phyloP scores from a whole-genome alignment of 2,113 vertebrate genomes.

The Sylvietta virens region DNA sequence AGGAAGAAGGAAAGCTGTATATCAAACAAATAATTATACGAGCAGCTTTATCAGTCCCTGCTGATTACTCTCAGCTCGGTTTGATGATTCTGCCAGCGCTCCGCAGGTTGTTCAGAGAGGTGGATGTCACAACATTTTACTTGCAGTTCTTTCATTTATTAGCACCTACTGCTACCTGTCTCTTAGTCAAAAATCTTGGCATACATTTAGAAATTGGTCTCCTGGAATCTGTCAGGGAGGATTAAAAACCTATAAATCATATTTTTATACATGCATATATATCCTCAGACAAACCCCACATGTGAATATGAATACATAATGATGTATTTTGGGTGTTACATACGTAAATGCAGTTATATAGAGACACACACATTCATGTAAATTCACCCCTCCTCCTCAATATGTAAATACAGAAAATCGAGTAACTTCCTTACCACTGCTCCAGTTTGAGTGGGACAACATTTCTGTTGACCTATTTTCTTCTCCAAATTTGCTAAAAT shows the following conservation, averaged over 20 bases:
- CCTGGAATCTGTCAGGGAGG: conserved; percentile 22
- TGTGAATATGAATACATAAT: background rate
- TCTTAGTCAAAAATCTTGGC: conserved; percentile 21
- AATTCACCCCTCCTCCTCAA: background rate
- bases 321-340: background rate
- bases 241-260: conserved; percentile 28
- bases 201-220: conserved; percentile 13
- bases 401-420: background rate
- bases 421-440: background rate
- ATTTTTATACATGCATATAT: background rate
- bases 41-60: conserved; percentile 58
- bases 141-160: conserved; percentile 47
- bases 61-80: conserved; percentile 43
- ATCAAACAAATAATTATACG: conserved; percentile 63
- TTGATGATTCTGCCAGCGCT: conserved; percentile 47
- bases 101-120: conserved; percentile 42
- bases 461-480: background rate
- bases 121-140: conserved; percentile 64
- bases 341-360: background rate
- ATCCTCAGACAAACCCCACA: background rate
- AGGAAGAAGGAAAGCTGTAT: conserved; percentile 54
- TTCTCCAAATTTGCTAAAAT: background rate
- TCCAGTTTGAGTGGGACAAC: background rate
- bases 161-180: conserved; percentile 56
- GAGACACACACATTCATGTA: background rate